Evolutionary conservation across 2,888 invertebrate species (phyloP).

Genomic region (Prenolepis imparis): DNA sequence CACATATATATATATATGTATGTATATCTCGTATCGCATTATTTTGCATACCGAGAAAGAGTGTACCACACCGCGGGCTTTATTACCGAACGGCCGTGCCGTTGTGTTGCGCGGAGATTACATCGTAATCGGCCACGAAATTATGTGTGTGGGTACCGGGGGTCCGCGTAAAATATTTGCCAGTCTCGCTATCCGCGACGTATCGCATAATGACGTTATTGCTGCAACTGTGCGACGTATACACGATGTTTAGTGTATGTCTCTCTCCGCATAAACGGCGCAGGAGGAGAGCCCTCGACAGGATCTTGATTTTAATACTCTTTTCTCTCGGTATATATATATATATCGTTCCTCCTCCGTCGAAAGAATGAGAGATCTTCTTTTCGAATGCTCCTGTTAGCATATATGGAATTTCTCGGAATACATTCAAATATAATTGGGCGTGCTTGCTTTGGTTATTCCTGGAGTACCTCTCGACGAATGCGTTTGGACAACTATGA

Average conservation of each 20-base stretch:
- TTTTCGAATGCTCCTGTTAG: neutral
- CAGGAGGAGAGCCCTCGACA: neutral
- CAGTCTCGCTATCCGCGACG: conserved; percentile 23
- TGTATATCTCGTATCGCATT: conserved; percentile 34
- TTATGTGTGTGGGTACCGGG: conserved; percentile 18
- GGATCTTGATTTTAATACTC: conserved; percentile 28
- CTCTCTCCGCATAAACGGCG: conserved; percentile 4
- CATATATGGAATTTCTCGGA: neutral
- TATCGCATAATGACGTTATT: conserved; percentile 21
- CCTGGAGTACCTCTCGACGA: neutral
- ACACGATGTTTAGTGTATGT: neutral
- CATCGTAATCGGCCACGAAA: conserved; percentile 44
- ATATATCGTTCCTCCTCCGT: neutral
- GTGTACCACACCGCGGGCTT: conserved; percentile 29
- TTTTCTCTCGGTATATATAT: too few species aligned
- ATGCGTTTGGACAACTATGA: neutral
- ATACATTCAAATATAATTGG: conserved; percentile 14
- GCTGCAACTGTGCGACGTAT: neutral
- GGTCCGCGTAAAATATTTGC: conserved; percentile 44
- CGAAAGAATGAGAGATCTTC: neutral
- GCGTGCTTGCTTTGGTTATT: neutral
- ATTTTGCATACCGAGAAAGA: conserved; percentile 54
- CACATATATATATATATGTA: neutral
- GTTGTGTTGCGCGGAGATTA: conserved; percentile 20
- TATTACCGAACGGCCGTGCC: conserved; percentile 34